Evolutionary conservation across 2,888 invertebrate species (phyloP).

Genomic region (Malacosoma neustria): DNA sequence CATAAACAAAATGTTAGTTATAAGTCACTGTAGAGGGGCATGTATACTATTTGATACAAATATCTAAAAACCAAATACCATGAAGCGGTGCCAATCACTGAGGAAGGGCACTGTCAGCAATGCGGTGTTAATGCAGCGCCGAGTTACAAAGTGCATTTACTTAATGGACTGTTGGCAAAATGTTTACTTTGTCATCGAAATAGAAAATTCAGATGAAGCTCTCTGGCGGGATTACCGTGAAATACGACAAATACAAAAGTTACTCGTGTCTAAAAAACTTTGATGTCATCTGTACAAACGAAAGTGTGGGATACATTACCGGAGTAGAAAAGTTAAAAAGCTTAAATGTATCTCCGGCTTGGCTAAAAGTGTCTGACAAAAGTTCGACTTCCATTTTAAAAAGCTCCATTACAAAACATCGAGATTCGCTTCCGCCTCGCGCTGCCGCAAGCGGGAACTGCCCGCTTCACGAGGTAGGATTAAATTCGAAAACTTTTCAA

Average conservation of each 20-base stretch:
- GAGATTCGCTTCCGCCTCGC: constrained; percentile 71
- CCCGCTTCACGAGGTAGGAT: constrained; percentile 54
- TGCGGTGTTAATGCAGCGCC: constrained; percentile 78
- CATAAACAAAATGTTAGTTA: too few species aligned
- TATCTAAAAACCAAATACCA: constrained; percentile 21
- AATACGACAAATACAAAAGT: constrained; percentile 51
- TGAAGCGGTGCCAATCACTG: constrained; percentile 28
- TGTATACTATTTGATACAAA: background rate
- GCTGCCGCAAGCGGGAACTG: constrained; percentile 53
- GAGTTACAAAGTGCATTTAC: constrained; percentile 66
- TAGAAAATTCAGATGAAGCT: constrained; percentile 48
- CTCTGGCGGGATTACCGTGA: constrained; percentile 57
- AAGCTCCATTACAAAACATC: constrained; percentile 76
- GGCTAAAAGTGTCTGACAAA: constrained; percentile 76
- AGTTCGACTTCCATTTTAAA: constrained; percentile 75
- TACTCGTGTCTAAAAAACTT: constrained; percentile 50
- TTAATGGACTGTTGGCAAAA: constrained; percentile 69
- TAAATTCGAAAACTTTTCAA: constrained; percentile 66
- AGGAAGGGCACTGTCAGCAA: constrained; percentile 57
- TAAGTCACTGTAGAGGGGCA: too few species aligned
- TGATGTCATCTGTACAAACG: constrained; percentile 55
- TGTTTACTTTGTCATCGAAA: constrained; percentile 58
- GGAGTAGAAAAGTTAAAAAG: constrained; percentile 75
- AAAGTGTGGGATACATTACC: constrained; percentile 71
- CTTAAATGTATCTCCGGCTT: constrained; percentile 74